phyloP scores from a whole-genome alignment of 2,797 vertebrate species.

The Hypotaenidia okinawae region DNA sequence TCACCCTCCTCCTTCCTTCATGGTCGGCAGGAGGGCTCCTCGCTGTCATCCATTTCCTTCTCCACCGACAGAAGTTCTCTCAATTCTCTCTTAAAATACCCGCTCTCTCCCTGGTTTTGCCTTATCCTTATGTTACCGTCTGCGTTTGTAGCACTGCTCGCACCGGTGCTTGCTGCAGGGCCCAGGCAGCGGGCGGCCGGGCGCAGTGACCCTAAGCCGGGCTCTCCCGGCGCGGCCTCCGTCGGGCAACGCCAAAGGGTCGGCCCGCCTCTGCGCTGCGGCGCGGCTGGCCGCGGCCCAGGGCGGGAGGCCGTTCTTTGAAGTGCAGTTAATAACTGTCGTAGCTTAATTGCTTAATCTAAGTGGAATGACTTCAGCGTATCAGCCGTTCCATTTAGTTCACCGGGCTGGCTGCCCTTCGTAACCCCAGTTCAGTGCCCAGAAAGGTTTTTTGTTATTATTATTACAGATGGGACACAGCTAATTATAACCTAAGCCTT shows the following conservation, averaged over 20 bases:
- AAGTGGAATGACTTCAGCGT: neutral
- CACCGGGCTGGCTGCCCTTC: neutral
- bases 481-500: neutral
- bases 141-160: neutral
- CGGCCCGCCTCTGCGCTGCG: fast-evolving
- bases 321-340: slow-evolving; percentile 16
- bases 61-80: neutral
- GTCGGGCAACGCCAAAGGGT: neutral
- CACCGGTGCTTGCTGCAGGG: neutral
- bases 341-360: neutral
- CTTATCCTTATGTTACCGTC: neutral
- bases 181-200: neutral
- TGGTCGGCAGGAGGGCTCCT: neutral
- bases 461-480: neutral
- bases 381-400: neutral
- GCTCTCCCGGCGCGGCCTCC: neutral
- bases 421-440: neutral
- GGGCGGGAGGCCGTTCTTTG: neutral
- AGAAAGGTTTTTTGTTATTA: neutral
- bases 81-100: neutral
- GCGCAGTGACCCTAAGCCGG: fast-evolving
- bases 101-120: neutral
- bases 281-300: neutral
- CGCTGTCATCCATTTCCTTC: neutral
- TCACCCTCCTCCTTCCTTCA: neutral